Evolutionary conservation across 1,140 invertebrate species (phyloP).

Genomic region (Drosophila asahinai): DNA sequence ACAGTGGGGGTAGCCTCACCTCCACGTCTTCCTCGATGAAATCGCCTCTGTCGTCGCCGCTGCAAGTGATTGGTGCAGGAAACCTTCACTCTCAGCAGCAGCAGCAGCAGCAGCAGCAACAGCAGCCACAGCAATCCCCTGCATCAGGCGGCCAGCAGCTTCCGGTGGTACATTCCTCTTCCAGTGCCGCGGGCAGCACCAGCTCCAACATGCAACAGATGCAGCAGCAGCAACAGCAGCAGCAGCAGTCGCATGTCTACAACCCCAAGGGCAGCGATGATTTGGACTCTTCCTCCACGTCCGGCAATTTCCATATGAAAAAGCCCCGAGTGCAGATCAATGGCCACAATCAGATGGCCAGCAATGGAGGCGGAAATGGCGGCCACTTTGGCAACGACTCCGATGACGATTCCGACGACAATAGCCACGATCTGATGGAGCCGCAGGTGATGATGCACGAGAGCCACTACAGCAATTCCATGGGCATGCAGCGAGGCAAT

Average conservation of each 20-base stretch:
- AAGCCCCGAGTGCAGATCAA: constrained; percentile 74
- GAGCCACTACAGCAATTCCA: constrained; percentile 59
- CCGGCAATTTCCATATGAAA: constrained; percentile 70
- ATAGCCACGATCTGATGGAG: constrained; percentile 65
- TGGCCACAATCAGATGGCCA: constrained; percentile 57
- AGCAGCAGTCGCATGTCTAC: constrained; percentile 49
- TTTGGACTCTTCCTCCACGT: constrained; percentile 69
- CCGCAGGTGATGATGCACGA: constrained; percentile 64
- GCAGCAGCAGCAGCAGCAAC: constrained; percentile 48
- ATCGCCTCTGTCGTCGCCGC: constrained; percentile 79
- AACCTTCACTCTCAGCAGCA: constrained; percentile 57
- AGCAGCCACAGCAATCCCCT: constrained; percentile 52
- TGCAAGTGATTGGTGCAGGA: constrained; percentile 38
- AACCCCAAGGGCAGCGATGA: constrained; percentile 63
- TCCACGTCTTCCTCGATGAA: constrained; percentile 84
- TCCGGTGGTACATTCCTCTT: constrained; percentile 69
- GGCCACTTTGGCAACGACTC: constrained; percentile 66
- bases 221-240: constrained; percentile 39
- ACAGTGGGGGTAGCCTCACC: constrained; percentile 61
- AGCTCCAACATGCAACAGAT: constrained; percentile 51
- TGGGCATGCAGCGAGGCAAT: constrained; percentile 59
- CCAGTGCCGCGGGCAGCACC: constrained; percentile 44
- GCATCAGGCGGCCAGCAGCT: constrained; percentile 32
- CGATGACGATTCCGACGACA: constrained; percentile 80
- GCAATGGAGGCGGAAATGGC: constrained; percentile 54